Evolutionary conservation across 2,888 invertebrate species (phyloP), one percentile per base, ranked within the genome.

Genomic region (Microplitis manilae): DNA sequence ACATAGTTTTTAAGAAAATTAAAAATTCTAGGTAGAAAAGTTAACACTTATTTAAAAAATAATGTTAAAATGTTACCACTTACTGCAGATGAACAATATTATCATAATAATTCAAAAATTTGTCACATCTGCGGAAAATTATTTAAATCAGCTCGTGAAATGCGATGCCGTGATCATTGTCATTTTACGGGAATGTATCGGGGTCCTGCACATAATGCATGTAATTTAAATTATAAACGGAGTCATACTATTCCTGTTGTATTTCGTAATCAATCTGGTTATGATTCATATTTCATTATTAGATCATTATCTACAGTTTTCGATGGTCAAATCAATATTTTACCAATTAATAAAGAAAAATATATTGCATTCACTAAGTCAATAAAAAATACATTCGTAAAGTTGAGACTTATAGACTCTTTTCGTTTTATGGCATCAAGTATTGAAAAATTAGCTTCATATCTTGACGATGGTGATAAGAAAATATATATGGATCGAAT

Each of bases 241-340:
- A 67, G 77, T 13, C 69, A 74, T 20, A 50, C 41, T 20, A 77
- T 85, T 39, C 83, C 84, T 17, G 81, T 85, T 1, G 78, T 86
- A 0, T 85, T 85, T 77, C 85, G 86, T 73, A 84, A 86, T 79
- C 72, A 84, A n/a, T 80, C 80, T 2, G 84, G 82, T n/a, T 84
- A 84, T 77, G 85, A 86, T 75, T 75, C 81, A 7, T 83, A 85
- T 73, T 84, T 84, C 69, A 74, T 84, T 6, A 83, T 85, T 41
- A 80, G 78, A 69, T 75, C 73, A 72, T 77, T 85, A 20, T 80
- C 78, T 15, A 77, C 74, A 9, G 13, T 65, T 39, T 81, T 84
- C 30, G n/a, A 78, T 5, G 84, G 83, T 39, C 4, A 2, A 62
- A 62, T 62, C 6, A 62, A n/a, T n/a, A 6, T 62, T 5, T 62